Evolutionary conservation across 2,888 invertebrate species (phyloP).

Genomic region (Auanema sp.): DNA sequence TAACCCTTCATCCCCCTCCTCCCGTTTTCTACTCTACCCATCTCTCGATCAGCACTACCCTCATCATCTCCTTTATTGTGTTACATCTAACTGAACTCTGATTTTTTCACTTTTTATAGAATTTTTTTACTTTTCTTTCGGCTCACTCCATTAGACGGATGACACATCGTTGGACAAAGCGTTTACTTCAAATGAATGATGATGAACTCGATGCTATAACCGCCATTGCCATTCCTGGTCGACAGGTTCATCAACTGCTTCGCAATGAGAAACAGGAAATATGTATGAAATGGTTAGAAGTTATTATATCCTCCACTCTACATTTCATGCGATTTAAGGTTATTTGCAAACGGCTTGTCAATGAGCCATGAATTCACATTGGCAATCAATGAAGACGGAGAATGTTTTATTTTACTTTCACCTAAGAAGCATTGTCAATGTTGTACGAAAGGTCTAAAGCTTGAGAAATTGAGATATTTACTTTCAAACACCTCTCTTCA

Average conservation of each 20-base stretch:
- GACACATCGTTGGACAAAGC: constrained; percentile 15
- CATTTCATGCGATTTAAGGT: constrained; percentile 24
- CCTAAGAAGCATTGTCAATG: constrained; percentile 31
- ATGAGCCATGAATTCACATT: constrained; percentile 43
- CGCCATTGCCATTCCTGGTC: constrained; percentile 31
- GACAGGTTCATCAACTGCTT: constrained; percentile 24
- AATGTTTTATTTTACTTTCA: constrained; percentile 35
- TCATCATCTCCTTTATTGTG: no score
- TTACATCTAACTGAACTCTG: no score
- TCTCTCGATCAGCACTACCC: no score
- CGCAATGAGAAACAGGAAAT: constrained; percentile 34
- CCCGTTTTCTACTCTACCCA: no score
- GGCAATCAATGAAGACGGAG: constrained; percentile 25
- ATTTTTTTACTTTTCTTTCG: no score
- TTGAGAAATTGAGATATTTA: background rate
- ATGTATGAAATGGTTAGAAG: constrained; percentile 33
- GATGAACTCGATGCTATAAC: constrained; percentile 26
- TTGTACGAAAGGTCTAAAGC: constrained; percentile 30
- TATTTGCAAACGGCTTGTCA: constrained; percentile 41
- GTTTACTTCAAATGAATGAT: constrained; percentile 29
- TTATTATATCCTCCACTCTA: background rate
- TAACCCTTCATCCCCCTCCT: no score
- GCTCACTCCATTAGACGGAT: background rate
- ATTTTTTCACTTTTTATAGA: no score
- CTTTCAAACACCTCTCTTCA: no score